A percentile compares a stretch with the other conserved stretches of the same genome.
Conservation (phyloP, 1,140 invertebrate species). For the Sinella curviseta region DNA sequence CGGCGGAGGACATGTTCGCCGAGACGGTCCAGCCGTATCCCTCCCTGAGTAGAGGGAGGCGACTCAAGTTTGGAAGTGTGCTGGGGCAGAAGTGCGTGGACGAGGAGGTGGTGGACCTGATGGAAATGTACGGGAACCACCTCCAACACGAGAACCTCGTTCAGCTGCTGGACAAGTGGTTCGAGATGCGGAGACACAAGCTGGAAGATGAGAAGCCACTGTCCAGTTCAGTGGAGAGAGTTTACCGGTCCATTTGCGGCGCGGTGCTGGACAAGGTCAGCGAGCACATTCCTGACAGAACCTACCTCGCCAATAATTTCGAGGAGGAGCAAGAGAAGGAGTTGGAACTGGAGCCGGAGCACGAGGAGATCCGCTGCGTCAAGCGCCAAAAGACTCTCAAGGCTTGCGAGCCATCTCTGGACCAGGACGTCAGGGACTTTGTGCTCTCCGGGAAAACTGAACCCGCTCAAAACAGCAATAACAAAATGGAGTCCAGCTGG, state of each 20-base stretch:
- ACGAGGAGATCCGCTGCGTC: neutral
- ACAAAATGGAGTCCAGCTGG: too few species aligned
- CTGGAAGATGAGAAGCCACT: neutral
- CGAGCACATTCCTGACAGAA: neutral
- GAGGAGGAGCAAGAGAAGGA: slow-evolving; percentile 44
- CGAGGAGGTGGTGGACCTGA: neutral
- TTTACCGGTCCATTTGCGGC: neutral
- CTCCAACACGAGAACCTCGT: neutral
- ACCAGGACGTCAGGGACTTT: slow-evolving; percentile 27
- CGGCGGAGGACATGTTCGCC: slow-evolving; percentile 7
- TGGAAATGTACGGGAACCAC: neutral
- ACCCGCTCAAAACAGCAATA: neutral
- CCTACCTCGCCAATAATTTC: slow-evolving; percentile 40
- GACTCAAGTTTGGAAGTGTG: too few species aligned
- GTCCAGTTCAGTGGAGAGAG: neutral
- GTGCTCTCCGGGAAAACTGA: neutral
- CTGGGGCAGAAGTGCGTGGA: neutral
- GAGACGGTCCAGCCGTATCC: neutral
- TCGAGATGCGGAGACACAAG: neutral
- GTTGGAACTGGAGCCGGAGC: slow-evolving; percentile 39
- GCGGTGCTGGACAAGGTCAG: neutral
- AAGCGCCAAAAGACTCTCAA: neutral
- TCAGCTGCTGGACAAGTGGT: neutral
- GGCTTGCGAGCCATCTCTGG: neutral
- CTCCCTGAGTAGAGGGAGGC: too few species aligned